Conservation (phyloP, 2,797 vertebrate species). For the Ateles fusciceps region DNA sequence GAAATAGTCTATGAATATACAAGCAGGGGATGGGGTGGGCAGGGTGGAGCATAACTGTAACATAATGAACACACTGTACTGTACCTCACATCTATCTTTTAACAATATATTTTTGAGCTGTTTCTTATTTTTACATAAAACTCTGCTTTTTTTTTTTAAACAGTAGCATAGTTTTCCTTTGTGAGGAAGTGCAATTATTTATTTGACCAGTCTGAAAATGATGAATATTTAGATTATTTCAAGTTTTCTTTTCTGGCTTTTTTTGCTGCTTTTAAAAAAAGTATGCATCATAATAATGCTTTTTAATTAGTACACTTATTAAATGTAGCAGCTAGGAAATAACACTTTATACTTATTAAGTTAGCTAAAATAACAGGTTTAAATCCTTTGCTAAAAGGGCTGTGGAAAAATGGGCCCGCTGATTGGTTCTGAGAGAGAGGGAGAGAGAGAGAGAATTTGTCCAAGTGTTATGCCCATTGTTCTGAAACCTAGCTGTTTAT, state of each 20-base stretch:
- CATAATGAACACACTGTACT: background rate
- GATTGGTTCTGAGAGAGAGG: background rate
- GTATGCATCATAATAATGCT: background rate
- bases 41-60: background rate
- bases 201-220: constrained; percentile 23
- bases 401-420: background rate
- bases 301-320: constrained; percentile 33
- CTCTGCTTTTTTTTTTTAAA: background rate
- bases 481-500: constrained; percentile 10
- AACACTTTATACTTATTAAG: background rate
- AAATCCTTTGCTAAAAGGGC: background rate
- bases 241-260: background rate
- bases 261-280: background rate
- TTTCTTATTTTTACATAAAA: background rate
- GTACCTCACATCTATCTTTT: background rate
- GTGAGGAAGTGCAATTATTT: background rate
- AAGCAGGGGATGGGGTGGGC: background rate
- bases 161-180: background rate
- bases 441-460: background rate
- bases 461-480: background rate
- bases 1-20: background rate
- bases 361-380: constrained; percentile 2
- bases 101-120: background rate
- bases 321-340: background rate
- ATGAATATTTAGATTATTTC: background rate